Conservation (phyloP, 2,797 vertebrate genomes). For the Halcyon badia region DNA sequence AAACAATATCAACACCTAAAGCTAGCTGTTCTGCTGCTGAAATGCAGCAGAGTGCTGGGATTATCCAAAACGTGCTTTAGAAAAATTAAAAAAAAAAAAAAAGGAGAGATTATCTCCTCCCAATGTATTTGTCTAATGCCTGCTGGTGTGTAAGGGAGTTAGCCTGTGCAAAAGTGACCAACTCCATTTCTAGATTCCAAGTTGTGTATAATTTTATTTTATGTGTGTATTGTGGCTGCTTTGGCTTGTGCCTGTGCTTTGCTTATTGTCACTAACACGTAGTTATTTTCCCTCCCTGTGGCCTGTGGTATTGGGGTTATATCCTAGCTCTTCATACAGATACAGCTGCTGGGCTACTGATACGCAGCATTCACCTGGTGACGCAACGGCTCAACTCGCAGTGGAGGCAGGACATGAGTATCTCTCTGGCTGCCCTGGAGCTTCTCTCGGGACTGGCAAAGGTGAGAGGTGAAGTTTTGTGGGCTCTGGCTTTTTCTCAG, state of each 20-base stretch:
- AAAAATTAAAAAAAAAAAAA: background rate
- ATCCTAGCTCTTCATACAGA: slow-evolving; percentile 98
- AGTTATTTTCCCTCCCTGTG: slow-evolving; percentile 91
- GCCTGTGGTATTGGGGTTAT: slow-evolving; percentile 90
- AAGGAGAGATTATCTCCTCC: background rate
- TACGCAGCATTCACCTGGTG: slow-evolving; percentile 95
- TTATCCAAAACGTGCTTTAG: background rate
- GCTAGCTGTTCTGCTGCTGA: background rate
- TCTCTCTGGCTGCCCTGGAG: slow-evolving; percentile 92
- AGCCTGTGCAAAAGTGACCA: background rate
- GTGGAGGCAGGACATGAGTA: slow-evolving; percentile 93
- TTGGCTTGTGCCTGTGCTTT: slow-evolving; percentile 81
- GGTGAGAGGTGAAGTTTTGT: slow-evolving; percentile 79
- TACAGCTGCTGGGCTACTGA: slow-evolving; percentile 95
- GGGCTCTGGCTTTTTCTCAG: background rate
- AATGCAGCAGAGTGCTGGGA: background rate
- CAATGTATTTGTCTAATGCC: background rate
- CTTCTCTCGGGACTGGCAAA: slow-evolving; percentile 94
- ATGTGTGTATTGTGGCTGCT: slow-evolving; percentile 81
- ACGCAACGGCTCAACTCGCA: slow-evolving; percentile 91
- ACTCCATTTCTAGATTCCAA: background rate
- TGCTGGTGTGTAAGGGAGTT: background rate
- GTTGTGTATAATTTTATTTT: slow-evolving; percentile 44
- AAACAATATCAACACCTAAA: background rate
- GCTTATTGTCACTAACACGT: slow-evolving; percentile 88